Base-by-base conservation (phyloP, 2,113 vertebrate genomes). In the Ploceus nigricollis region DNA sequence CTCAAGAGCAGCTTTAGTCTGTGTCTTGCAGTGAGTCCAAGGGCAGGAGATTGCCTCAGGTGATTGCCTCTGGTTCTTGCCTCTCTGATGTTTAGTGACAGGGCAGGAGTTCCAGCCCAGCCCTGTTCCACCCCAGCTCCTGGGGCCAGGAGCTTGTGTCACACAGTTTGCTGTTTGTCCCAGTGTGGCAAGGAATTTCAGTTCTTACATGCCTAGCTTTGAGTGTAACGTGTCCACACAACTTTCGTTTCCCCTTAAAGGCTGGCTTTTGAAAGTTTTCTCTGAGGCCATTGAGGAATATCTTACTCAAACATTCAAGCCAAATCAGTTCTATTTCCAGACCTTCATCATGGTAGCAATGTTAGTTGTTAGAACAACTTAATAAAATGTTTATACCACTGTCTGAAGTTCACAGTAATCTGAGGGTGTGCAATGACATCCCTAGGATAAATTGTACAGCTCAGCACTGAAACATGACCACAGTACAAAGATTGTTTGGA, bases 321-420 rank as follows among this genome's bases (percentile, higher is more conserved):
- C 77, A 61, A 80, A 51, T 31, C 47, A 63, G 11, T 87, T 80
- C 37, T 66, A 27, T 23, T 75, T 84, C 58, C 75, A 86, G 70
- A 90, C 30, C 35, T 83, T 88, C 35, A 24, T 83, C 27, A 31
- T 4, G 13, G 51, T 81, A 70, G 58, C 61, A 79, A 7, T 24
- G 66, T n/a, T n/a, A n/a, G n/a, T n/a, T 66, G 35, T 89, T 89
- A 61, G 51, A 90, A 85, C 71, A 88, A 72, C 39, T 96, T 90
- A 63, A 90, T 87, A 56, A 93, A 93, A 88, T 66, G 95, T 88
- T 88, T 90, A n/a, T 77, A 70, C 25, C 79, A 82, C 17, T 77
- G 80, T 91, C 71, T 87, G 82, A 95, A 95, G 73, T 72, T 94
- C 93, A 91, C 39, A 37, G 56, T 66, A 77, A 93, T 89, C 79